Conservation (phyloP, 2,797 vertebrate genomes). For the Notolabrus celidotus region DNA sequence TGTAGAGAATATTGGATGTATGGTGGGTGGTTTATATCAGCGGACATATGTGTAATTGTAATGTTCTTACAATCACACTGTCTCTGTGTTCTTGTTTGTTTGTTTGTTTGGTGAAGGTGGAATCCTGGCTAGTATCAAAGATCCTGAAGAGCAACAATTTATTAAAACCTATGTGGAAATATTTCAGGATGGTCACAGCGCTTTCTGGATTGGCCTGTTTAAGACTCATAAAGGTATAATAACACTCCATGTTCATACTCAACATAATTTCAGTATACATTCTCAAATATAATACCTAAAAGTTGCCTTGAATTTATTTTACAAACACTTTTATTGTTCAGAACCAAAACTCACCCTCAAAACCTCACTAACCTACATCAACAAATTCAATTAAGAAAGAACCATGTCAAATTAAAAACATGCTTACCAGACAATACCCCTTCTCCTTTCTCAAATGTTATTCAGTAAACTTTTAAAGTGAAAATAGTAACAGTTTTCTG, state of each 20-base stretch:
- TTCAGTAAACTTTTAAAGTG: background rate
- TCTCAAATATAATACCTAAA: background rate
- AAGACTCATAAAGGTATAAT: slow-evolving; percentile 89
- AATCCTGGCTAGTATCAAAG: slow-evolving; percentile 87
- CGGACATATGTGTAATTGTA: background rate
- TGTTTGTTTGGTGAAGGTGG: slow-evolving; percentile 80
- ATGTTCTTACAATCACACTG: background rate
- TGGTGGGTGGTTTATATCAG: background rate
- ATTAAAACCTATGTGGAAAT: slow-evolving; percentile 79
- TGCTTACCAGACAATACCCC: background rate
- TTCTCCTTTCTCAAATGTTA: background rate
- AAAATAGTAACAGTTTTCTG: slow-evolving; percentile 6
- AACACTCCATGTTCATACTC: background rate
- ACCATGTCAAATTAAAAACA: background rate
- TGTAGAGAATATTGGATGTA: background rate
- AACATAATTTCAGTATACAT: background rate
- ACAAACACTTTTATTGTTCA: background rate
- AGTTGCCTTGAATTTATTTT: background rate
- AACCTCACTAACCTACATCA: background rate
- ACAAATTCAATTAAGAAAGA: background rate
- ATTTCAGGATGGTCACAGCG: slow-evolving; percentile 78
- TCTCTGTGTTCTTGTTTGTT: background rate
- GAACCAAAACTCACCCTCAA: no score
- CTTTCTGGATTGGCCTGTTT: slow-evolving; percentile 93
- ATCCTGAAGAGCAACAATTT: slow-evolving; percentile 86